Evolutionary conservation across 2,113 vertebrate genomes (phyloP).

Genomic region (Cryptomyrus ogoouensis): DNA sequence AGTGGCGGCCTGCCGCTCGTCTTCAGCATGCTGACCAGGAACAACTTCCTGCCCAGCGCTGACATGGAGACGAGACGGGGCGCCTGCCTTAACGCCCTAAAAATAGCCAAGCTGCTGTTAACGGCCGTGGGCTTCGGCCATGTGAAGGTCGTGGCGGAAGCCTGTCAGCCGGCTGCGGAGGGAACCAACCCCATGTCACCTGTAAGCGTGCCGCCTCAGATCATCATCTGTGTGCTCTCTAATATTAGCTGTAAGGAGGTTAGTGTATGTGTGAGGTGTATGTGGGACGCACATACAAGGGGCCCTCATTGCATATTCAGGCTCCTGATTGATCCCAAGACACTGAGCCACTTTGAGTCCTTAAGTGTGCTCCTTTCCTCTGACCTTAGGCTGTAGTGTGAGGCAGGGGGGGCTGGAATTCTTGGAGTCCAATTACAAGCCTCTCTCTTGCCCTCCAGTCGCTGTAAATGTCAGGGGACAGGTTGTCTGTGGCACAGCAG

Average conservation of each 20-base stretch:
- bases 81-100: slow-evolving; percentile 94
- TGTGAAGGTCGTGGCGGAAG: slow-evolving; percentile 92
- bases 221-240: background rate
- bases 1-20: slow-evolving; percentile 93
- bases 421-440: slow-evolving; percentile 22
- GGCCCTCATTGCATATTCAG: background rate
- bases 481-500: slow-evolving; percentile 22
- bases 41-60: slow-evolving; percentile 97
- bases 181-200: slow-evolving; percentile 84
- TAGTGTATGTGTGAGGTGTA: background rate
- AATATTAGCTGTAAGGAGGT: background rate
- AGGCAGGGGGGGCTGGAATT: background rate
- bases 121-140: slow-evolving; percentile 97
- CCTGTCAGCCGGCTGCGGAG: slow-evolving; percentile 87
- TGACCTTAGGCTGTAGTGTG: background rate
- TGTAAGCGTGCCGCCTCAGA: slow-evolving; percentile 58
- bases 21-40: slow-evolving; percentile 95
- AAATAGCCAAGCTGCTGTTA: slow-evolving; percentile 93
- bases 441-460: background rate
- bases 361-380: background rate
- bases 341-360: background rate
- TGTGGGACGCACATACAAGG: background rate
- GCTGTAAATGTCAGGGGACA: slow-evolving; percentile 41
- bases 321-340: background rate
- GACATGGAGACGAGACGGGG: slow-evolving; percentile 96